These are phyloP conservation scores for Poecilia latipinna DNA, from an alignment of 2,113 vertebrate species.

Conservation along the genomic window DNA sequence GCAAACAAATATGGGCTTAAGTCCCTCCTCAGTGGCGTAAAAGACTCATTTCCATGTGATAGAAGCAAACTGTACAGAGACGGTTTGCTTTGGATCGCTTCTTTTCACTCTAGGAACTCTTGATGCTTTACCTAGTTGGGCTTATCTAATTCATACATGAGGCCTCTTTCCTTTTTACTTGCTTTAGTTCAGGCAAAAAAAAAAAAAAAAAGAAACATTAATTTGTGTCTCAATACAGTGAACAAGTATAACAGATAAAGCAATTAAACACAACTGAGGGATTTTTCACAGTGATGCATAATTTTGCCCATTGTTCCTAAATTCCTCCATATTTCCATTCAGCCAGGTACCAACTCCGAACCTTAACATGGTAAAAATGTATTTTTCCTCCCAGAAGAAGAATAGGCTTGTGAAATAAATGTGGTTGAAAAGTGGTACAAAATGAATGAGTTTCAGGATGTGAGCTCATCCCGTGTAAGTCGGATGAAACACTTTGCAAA, in stretches of 20 bases:
- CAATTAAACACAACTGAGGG: not conserved
- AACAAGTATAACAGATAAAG: not conserved
- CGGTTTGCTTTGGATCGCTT: not conserved
- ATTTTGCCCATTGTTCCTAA: no score
- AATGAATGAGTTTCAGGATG: not conserved
- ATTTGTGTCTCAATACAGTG: not conserved
- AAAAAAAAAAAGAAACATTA: not conserved
- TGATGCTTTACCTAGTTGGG: no score
- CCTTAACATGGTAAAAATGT: not conserved
- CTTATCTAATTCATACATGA: not conserved
- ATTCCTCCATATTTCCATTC: not conserved
- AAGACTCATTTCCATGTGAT: no score
- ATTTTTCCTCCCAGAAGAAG: no score
- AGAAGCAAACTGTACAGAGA: not conserved
- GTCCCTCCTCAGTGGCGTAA: no score
- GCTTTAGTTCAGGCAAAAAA: not conserved
- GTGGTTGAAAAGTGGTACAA: not conserved
- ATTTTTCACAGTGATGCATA: no score
- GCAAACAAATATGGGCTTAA: no score
- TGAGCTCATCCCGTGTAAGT: not conserved
- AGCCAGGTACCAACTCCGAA: no score
- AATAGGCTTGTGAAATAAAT: no score
- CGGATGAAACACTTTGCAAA: not conserved
- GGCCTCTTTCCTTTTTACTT: not conserved
- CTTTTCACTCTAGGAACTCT: not conserved